Conservation (phyloP, 2,113 vertebrate genomes). For the Marmota monax region DNA sequence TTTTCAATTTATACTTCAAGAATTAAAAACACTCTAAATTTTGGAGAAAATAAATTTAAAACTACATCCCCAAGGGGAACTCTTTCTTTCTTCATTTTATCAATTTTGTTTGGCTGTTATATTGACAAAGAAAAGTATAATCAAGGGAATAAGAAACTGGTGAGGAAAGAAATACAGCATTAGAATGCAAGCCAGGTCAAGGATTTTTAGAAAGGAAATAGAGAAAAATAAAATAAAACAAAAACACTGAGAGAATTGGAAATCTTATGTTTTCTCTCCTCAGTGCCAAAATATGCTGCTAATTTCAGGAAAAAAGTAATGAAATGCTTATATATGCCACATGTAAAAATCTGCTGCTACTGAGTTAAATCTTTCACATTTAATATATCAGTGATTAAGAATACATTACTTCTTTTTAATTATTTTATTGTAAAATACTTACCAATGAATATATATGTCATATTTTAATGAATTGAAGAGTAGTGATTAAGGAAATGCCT, state of each 20-base stretch:
- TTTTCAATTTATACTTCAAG: slow-evolving; percentile 50
- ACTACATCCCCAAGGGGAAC: neutral
- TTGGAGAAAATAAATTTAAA: slow-evolving; percentile 63
- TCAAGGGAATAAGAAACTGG: neutral
- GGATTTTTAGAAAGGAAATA: neutral
- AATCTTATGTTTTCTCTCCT: neutral
- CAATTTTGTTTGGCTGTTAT: slow-evolving; percentile 45
- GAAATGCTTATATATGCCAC: neutral
- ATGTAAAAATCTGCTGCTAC: neutral
- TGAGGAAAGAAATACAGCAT: neutral
- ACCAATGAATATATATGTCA: neutral
- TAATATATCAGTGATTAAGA: neutral
- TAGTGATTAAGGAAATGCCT: neutral
- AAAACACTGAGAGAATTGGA: neutral
- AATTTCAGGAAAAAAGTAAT: neutral
- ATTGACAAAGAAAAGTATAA: slow-evolving; percentile 47
- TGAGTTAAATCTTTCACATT: neutral
- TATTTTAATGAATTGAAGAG: neutral
- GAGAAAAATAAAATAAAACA: neutral
- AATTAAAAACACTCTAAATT: slow-evolving; percentile 57
- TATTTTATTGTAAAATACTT: neutral
- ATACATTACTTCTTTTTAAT: neutral
- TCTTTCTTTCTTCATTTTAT: slow-evolving; percentile 33
- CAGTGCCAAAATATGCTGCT: neutral
- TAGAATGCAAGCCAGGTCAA: slow-evolving; percentile 7